Percentiles rank a stretch among this genome's conserved stretches.
These are phyloP conservation scores for Ammodytes marinus DNA, from an alignment of 2,113 vertebrate species.

Conservation along the genomic window DNA sequence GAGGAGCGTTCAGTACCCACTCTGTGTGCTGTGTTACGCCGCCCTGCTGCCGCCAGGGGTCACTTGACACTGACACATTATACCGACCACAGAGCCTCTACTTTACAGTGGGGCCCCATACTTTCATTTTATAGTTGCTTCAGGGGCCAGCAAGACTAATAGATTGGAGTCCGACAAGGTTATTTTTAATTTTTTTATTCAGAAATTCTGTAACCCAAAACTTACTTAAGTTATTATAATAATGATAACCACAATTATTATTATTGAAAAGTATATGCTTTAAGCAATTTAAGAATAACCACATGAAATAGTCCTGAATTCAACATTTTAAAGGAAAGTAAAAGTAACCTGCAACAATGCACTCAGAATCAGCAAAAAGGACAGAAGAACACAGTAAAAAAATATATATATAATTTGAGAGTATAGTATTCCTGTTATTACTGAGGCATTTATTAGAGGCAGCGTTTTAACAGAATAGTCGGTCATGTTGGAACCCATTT, in stretches of 20 bases:
- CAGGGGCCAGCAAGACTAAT: no score
- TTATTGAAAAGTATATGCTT: no score
- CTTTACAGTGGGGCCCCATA: background rate
- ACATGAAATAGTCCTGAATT: background rate
- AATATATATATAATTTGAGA: no score
- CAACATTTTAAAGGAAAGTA: background rate
- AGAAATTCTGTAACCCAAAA: background rate
- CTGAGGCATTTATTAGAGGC: background rate
- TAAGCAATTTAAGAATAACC: no score
- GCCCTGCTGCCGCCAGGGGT: constrained; percentile 39
- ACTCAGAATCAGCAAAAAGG: background rate
- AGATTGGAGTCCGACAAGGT: no score
- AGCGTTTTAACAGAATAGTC: background rate
- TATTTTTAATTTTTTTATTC: no score
- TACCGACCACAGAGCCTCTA: background rate
- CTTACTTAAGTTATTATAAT: background rate
- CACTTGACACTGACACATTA: background rate
- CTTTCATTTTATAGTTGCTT: background rate
- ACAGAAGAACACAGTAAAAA: background rate
- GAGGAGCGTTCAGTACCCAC: constrained; percentile 46
- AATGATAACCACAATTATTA: background rate
- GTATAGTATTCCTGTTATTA: background rate
- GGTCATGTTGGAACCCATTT: background rate
- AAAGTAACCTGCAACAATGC: background rate
- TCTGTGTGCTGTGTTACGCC: background rate